Evolutionary conservation across 2,113 vertebrate genomes (phyloP), one percentile per base, ranked within the genome.

Genomic region (Microtus richardsoni): DNA sequence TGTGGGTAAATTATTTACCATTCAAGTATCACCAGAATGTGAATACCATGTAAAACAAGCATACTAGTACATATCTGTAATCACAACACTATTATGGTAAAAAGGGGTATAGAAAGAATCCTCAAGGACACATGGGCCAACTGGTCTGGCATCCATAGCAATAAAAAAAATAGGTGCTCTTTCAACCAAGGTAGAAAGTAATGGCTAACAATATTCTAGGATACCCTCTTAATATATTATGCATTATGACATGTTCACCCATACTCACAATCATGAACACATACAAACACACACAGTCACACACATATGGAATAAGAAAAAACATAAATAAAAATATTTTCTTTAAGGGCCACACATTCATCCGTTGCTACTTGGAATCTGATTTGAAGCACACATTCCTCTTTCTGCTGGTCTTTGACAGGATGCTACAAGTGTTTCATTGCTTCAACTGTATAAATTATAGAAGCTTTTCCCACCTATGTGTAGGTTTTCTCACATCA

Each of bases 281-380:
- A 49, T 4, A 39, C 19, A 17, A 0, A 54, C 2, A 41, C 36
- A 47, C n/a, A 47, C 11, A 77, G 9, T 30, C 24, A 78, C 10
- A 78, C 5, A 24, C 47, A 80, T 10, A 11, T 1, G 36, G 4
- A 80, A 2, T 24, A 36, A 80, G 2, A 7, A 36, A 28, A 83
- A 2, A 30, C 8, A 28, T 62, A 83, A 41, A 60, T 62, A 24
- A 41, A 60, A 62, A 41, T 28, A 62, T 4, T 3, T 91, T 84
- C 70, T 64, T 89, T 62, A 2, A 28, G 64, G 5, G 39, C 0
- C 6, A 80, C n/a, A 9, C 5, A 71, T 95, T 96, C 90, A 89
- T 4, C 36, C 33, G 7, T 91, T 95, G 8, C 26, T 17, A 52
- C 94, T 93, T 39, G 82, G 5, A 91, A 97, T 96, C 84, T 41